phyloP scores from a whole-genome alignment of 2,113 vertebrate species.

The Tor tambroides region DNA sequence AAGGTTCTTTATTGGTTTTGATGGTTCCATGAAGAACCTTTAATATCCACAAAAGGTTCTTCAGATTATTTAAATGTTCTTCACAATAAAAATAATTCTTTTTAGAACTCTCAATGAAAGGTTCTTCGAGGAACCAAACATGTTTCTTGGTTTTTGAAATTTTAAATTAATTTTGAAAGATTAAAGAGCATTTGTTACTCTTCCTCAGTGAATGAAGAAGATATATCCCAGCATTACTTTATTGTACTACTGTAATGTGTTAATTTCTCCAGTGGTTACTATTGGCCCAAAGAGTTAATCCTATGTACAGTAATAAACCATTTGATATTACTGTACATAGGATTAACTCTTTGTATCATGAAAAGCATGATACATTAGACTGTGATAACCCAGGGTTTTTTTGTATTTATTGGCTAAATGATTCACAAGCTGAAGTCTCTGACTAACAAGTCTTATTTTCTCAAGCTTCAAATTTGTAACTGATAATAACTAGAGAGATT shows the following conservation, averaged over 20 bases:
- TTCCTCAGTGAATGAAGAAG: no score
- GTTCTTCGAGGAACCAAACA: no score
- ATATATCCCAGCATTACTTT: no score
- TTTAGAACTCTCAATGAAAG: not conserved
- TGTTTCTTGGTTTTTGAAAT: no score
- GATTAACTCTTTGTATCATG: no score
- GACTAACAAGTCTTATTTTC: not conserved
- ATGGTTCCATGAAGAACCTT: no score
- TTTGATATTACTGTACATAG: no score
- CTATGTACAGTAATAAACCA: no score
- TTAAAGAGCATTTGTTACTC: no score
- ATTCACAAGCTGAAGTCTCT: not conserved
- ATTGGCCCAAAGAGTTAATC: not conserved
- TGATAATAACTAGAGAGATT: not conserved
- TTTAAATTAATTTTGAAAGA: no score
- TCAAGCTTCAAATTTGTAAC: not conserved
- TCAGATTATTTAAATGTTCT: not conserved
- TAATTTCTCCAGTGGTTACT: no score
- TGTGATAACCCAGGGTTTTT: not conserved
- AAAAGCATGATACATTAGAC: not conserved
- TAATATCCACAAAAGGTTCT: not conserved
- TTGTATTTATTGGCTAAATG: not conserved
- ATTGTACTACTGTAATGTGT: no score
- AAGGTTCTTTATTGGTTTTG: not conserved
- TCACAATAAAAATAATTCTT: not conserved